These are phyloP conservation scores for Sacculina carcini DNA, from an alignment of 2,888 invertebrate genomes.

Conservation along the genomic window DNA sequence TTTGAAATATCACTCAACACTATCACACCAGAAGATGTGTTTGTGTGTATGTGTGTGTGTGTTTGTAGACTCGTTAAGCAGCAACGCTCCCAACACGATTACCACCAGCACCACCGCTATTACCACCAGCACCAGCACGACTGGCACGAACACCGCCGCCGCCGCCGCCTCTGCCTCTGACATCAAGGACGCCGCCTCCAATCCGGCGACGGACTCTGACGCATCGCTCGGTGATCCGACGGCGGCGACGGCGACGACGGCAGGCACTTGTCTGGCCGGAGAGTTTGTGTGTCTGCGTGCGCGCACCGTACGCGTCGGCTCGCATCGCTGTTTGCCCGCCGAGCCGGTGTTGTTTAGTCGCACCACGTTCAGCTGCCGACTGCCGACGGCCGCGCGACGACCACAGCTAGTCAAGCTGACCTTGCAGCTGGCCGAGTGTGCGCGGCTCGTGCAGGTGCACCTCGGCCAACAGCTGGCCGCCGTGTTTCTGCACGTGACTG, in stretches of 20 bases:
- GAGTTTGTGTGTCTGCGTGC: conserved; percentile 27
- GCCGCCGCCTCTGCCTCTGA: too few relatives aligned
- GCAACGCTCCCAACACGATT: too few relatives aligned
- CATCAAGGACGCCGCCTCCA: too few relatives aligned
- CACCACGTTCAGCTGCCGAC: conserved; percentile 22
- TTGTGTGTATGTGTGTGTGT: too few relatives aligned
- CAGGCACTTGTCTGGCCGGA: conserved; percentile 7
- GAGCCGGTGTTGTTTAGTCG: conserved; percentile 28
- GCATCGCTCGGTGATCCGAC: neutral
- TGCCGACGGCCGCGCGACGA: conserved; percentile 26
- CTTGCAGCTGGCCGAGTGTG: conserved; percentile 39
- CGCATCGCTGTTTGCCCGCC: conserved; percentile 43
- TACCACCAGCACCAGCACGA: too few relatives aligned
- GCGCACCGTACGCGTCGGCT: conserved; percentile 55
- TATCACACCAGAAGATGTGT: too few relatives aligned
- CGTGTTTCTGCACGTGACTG: conserved; percentile 48
- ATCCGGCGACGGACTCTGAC: too few relatives aligned
- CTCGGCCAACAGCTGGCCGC: conserved; percentile 49
- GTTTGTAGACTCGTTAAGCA: too few relatives aligned
- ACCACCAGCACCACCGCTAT: too few relatives aligned
- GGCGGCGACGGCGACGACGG: neutral
- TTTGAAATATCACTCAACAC: too few relatives aligned
- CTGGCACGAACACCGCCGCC: too few relatives aligned
- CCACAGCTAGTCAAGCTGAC: conserved; percentile 25
- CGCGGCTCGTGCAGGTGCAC: conserved; percentile 46